Conservation (phyloP, 2,888 invertebrate genomes). For the Leuctra nigra region DNA sequence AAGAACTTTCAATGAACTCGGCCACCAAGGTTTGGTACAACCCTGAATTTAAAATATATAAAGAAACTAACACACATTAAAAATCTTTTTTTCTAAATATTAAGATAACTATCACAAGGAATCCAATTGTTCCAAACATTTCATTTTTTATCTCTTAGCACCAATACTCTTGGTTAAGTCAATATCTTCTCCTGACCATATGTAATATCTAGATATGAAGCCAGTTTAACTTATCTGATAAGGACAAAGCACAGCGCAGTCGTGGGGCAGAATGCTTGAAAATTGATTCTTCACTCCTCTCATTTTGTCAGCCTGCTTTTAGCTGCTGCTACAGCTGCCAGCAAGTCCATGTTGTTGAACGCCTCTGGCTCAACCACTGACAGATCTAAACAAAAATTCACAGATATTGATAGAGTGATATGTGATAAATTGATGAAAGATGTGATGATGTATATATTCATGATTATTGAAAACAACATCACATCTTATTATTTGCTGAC, state of each 20-base stretch:
- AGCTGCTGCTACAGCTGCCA: conserved; percentile 53
- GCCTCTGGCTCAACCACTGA: conserved; percentile 42
- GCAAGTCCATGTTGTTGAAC: conserved; percentile 43
- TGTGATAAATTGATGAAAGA: no score
- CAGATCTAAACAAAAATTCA: conserved; percentile 31
- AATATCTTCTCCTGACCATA: no score
- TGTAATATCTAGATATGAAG: no score
- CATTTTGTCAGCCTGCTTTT: conserved; percentile 16
- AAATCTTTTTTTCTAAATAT: conserved; percentile 6
- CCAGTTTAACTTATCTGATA: no score
- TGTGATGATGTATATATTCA: not conserved
- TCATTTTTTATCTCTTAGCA: not conserved
- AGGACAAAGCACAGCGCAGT: no score
- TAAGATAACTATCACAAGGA: conserved; percentile 11
- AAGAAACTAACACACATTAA: not conserved
- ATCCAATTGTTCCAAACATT: not conserved
- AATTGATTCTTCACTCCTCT: not conserved
- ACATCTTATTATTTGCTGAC: no score
- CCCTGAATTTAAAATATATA: no score
- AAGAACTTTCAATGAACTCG: no score
- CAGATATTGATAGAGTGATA: no score
- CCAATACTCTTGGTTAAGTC: not conserved
- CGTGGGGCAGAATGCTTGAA: no score
- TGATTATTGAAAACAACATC: no score
- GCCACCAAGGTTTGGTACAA: no score